These are phyloP conservation scores for Scortum barcoo DNA, from an alignment of 2,113 vertebrate species.

Conservation along the genomic window DNA sequence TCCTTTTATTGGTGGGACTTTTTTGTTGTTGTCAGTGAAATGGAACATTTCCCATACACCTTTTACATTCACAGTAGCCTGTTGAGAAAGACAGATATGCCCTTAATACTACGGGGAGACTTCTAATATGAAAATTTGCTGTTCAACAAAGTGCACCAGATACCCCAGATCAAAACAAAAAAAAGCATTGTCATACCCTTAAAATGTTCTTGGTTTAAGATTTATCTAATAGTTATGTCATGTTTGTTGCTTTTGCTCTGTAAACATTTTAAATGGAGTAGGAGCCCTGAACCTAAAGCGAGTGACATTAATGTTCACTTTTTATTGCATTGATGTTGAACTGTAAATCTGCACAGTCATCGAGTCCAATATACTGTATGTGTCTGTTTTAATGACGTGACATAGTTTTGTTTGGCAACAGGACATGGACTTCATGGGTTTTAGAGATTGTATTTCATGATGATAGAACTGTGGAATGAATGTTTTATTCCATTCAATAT, in stretches of 20 bases:
- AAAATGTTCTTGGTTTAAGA: background rate
- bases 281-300: background rate
- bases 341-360: constrained; percentile 19
- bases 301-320: background rate
- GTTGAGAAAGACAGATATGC: background rate
- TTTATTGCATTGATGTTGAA: constrained; percentile 27
- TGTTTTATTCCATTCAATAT: constrained; percentile 52
- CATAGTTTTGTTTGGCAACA: background rate
- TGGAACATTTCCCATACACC: background rate
- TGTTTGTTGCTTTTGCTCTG: background rate
- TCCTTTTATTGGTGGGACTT: background rate
- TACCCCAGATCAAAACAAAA: background rate
- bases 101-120: background rate
- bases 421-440: background rate
- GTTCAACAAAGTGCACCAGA: background rate
- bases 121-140: background rate
- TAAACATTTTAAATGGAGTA: background rate
- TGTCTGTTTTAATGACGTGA: constrained; percentile 22
- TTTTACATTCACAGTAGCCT: background rate
- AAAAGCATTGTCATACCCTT: background rate
- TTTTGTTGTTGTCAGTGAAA: background rate
- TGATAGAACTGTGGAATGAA: constrained; percentile 21
- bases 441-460: constrained; percentile 36
- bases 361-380: constrained; percentile 19
- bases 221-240: background rate